Percentiles rank a stretch among this genome's conserved stretches.
These are phyloP conservation scores for Gryon sp. DNA, from an alignment of 1,140 invertebrate genomes.

Conservation along the genomic window DNA sequence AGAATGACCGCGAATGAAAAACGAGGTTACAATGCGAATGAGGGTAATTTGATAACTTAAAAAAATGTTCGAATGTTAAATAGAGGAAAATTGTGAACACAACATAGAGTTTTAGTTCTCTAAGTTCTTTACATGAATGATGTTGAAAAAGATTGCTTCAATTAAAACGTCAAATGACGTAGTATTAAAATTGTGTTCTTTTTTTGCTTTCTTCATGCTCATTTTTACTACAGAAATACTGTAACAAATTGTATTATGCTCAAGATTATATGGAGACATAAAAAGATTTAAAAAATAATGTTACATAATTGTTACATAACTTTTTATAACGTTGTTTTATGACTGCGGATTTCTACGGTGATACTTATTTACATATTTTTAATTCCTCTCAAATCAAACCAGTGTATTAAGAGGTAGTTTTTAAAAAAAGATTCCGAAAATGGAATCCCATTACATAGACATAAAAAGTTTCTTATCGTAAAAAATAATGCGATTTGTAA, in stretches of 20 bases:
- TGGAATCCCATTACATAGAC: neutral
- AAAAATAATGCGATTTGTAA: neutral
- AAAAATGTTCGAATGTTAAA: too few relatives aligned
- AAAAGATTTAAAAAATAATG: slow-evolving; percentile 14
- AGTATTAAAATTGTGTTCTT: too few relatives aligned
- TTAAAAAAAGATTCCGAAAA: neutral
- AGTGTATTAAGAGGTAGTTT: neutral
- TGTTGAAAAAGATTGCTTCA: too few relatives aligned
- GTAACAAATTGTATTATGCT: neutral
- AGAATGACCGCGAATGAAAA: slow-evolving; percentile 2
- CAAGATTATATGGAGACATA: neutral
- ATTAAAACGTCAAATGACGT: too few relatives aligned
- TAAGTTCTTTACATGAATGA: too few relatives aligned
- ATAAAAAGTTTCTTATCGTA: neutral
- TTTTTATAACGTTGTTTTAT: slow-evolving; percentile 25
- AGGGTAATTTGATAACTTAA: too few relatives aligned
- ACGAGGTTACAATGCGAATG: too few relatives aligned
- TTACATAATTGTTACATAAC: slow-evolving; percentile 31
- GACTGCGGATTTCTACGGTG: slow-evolving; percentile 1
- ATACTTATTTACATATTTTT: slow-evolving; percentile 36
- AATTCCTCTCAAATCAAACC: slow-evolving; percentile 1
- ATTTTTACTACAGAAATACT: too few relatives aligned
- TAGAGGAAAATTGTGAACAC: too few relatives aligned
- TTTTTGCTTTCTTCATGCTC: too few relatives aligned
- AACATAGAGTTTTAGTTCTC: too few relatives aligned